Evolutionary conservation across 2,113 vertebrate genomes (phyloP), one percentile per base, ranked within the genome.

Genomic region (Stigmatopora argus): DNA sequence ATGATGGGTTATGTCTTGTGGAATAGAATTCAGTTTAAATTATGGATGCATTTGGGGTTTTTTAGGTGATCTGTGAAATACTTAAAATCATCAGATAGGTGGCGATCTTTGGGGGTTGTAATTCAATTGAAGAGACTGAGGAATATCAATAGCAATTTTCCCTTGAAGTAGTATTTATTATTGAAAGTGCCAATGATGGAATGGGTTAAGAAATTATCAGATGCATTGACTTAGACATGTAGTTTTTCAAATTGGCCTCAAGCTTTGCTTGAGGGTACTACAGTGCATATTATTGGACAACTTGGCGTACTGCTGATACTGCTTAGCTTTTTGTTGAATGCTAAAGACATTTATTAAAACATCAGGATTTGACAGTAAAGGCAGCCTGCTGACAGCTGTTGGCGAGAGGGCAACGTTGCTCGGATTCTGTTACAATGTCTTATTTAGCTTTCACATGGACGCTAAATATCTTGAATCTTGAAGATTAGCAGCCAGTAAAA

Each of bases 351-450:
- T 64, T 61, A 57, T 59, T 57, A 69, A 60, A 13, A 62, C 46
- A 26, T 74, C 64, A 47, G 57, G 60, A 65, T 72, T 68, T 60
- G 34, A 38, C 41, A 23, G 21, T 14, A 61, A 46, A 61, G 7
- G 35, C 41, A 45, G 38, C 2, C n/a, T 46, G 41, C 59, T 15
- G 13, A 23, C 41, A 75, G 77, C 74, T 61, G 70, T 67, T 76
- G 70, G 68, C 66, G 62, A 62, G 64, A 64, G 58, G 57, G 26
- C 75, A 82, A 87, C 86, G 80, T 69, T 17, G 44, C 51, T 65
- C 72, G 70, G 70, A 77, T 71, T 48, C 45, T 15, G 35, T 62
- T 52, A 53, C 66, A 35, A 41, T 57, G 70, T 15, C 18, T 59
- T 47, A 12, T 66, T 66, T 46, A 11, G 65, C 62, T 65, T 62